phyloP scores from a whole-genome alignment of 2,113 vertebrate species.

The Erythrolamprus reginae region DNA sequence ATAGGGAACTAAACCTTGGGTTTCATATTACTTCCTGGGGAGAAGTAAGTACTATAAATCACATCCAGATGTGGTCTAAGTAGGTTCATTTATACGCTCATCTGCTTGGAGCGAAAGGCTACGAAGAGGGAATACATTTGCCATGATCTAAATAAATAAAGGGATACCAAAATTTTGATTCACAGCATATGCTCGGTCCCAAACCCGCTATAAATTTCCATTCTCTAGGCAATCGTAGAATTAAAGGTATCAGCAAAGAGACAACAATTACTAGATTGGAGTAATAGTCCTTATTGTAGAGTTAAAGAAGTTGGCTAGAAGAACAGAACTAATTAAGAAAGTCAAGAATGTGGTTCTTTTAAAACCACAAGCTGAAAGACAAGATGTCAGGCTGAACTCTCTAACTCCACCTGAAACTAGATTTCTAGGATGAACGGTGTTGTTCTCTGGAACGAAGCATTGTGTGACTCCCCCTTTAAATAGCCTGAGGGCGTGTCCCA shows the following conservation, averaged over 20 bases:
- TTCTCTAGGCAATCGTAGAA: not conserved
- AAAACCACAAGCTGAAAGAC: no score
- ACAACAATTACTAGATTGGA: no score
- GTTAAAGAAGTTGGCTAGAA: no score
- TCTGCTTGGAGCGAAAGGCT: not conserved
- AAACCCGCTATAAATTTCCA: accelerated
- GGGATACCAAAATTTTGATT: not conserved
- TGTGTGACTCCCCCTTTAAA: no score
- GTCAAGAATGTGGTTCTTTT: no score
- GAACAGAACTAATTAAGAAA: no score
- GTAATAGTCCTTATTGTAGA: no score
- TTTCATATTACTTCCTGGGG: not conserved
- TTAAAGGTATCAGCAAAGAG: not conserved
- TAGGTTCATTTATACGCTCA: not conserved
- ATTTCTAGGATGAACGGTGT: no score
- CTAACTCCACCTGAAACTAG: no score
- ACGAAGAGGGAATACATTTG: not conserved
- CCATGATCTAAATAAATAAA: not conserved
- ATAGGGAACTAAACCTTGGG: not conserved
- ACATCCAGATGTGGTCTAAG: not conserved
- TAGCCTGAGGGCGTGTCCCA: no score
- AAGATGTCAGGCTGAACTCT: no score
- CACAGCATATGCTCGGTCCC: accelerated
- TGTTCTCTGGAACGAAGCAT: no score
- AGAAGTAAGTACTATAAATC: not conserved